phyloP scores from a whole-genome alignment of 2,888 invertebrate genomes.

The Campoletis raptor region DNA sequence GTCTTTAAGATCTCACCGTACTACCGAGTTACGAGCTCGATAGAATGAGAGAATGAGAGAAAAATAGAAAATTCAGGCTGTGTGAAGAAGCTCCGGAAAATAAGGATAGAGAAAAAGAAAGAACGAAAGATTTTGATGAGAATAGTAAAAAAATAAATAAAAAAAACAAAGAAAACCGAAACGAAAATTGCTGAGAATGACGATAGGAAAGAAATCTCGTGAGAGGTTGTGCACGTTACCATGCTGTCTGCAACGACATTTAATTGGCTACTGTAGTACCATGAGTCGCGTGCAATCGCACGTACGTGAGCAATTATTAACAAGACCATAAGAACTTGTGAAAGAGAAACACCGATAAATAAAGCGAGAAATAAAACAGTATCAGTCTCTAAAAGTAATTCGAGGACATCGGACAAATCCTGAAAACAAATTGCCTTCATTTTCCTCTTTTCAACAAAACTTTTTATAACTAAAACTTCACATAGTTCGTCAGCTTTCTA shows the following conservation, averaged over 20 bases:
- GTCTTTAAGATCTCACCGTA: slow-evolving; percentile 65
- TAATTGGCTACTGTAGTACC: slow-evolving; percentile 70
- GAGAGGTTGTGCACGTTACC: slow-evolving; percentile 44
- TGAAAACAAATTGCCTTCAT: slow-evolving; percentile 36
- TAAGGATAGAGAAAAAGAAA: slow-evolving; percentile 9
- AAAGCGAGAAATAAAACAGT: slow-evolving; percentile 28
- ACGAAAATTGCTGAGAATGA: slow-evolving; percentile 46
- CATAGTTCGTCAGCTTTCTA: slow-evolving; percentile 8
- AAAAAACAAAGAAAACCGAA: slow-evolving; percentile 18
- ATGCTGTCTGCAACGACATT: slow-evolving; percentile 65
- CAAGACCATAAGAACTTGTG: slow-evolving; percentile 50
- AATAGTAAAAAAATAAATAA: background rate
- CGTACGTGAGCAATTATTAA: slow-evolving; percentile 73
- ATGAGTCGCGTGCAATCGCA: slow-evolving; percentile 66
- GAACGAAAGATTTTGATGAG: slow-evolving; percentile 38
- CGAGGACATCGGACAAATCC: slow-evolving; percentile 28
- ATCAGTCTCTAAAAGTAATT: background rate
- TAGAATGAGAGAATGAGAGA: slow-evolving; percentile 9
- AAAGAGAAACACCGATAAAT: background rate
- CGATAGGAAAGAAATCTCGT: slow-evolving; percentile 52
- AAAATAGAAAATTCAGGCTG: slow-evolving; percentile 35
- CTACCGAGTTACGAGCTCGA: slow-evolving; percentile 58
- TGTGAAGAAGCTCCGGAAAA: slow-evolving; percentile 30
- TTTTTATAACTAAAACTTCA: background rate
- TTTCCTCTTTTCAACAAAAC: slow-evolving; percentile 20